Evolutionary conservation across 1,140 invertebrate species (phyloP).

Genomic region (Akabosia matsudoensis): DNA sequence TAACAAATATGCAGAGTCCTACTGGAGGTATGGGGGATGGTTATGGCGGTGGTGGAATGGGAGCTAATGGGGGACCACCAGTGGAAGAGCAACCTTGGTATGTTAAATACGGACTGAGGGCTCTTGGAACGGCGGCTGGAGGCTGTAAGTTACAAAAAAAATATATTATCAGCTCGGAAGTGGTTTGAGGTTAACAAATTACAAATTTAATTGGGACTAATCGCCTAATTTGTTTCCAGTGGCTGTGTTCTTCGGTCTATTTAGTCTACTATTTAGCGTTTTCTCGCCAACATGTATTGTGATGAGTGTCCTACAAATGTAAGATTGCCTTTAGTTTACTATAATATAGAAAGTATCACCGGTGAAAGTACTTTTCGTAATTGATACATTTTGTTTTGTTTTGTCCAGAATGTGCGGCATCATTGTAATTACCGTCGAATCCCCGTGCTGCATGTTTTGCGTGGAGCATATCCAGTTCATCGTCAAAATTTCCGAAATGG

Average conservation of each 20-base stretch:
- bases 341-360: no score
- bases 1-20: constrained; percentile 23
- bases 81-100: constrained; percentile 45
- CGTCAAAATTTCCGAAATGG: constrained; percentile 66
- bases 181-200: no score
- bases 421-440: constrained; percentile 79
- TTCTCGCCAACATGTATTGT: constrained; percentile 61
- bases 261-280: constrained; percentile 71
- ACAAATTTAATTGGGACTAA: no score
- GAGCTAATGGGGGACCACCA: neutral
- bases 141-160: constrained; percentile 61
- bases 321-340: constrained; percentile 52
- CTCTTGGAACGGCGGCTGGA: constrained; percentile 77
- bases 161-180: neutral
- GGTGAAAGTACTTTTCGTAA: constrained; percentile 1
- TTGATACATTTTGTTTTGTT: constrained; percentile 32
- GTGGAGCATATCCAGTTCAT: constrained; percentile 86
- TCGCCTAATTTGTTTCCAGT: constrained; percentile 66
- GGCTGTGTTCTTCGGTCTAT: constrained; percentile 79
- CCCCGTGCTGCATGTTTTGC: constrained; percentile 91
- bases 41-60: neutral
- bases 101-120: constrained; percentile 72
- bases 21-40: neutral
- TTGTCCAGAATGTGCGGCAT: constrained; percentile 70
- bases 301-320: constrained; percentile 86